phyloP scores from a whole-genome alignment of 2,888 invertebrate species.

The Lithophane ornitopus region DNA sequence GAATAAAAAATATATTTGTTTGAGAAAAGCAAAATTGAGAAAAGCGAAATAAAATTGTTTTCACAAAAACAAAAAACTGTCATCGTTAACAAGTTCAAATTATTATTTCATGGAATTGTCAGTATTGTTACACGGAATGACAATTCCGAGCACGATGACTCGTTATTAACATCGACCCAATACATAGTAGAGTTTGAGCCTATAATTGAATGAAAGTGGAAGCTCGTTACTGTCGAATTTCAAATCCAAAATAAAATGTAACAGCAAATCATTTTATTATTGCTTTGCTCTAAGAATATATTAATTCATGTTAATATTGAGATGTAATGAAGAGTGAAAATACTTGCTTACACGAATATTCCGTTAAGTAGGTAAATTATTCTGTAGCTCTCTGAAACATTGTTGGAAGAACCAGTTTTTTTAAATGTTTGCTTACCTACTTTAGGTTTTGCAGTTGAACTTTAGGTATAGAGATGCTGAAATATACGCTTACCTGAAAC shows the following conservation, averaged over 20 bases:
- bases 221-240: conserved; percentile 36
- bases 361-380: not conserved
- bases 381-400: not conserved
- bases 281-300: conserved; percentile 15
- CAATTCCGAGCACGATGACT: conserved; percentile 24
- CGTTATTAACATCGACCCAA: conserved; percentile 34
- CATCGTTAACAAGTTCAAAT: conserved; percentile 40
- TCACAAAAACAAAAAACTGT: conserved; percentile 37
- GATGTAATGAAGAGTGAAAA: not conserved
- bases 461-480: no score
- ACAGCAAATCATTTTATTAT: conserved; percentile 47
- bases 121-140: conserved; percentile 52
- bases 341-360: not conserved
- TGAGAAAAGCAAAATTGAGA: not conserved
- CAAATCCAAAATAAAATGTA: conserved; percentile 51
- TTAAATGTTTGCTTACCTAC: not conserved
- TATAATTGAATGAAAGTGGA: conserved; percentile 32
- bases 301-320: conserved; percentile 18
- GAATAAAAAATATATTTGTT: not conserved
- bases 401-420: not conserved
- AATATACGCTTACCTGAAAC: conserved; percentile 56
- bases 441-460: not conserved
- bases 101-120: conserved; percentile 56
- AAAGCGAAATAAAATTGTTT: conserved; percentile 29
- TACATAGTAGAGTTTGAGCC: conserved; percentile 12